A percentile compares a stretch with the other conserved stretches of the same genome.
phyloP scores from a whole-genome alignment of 2,888 invertebrate genomes.

The Lissocephala sabroskyi region DNA sequence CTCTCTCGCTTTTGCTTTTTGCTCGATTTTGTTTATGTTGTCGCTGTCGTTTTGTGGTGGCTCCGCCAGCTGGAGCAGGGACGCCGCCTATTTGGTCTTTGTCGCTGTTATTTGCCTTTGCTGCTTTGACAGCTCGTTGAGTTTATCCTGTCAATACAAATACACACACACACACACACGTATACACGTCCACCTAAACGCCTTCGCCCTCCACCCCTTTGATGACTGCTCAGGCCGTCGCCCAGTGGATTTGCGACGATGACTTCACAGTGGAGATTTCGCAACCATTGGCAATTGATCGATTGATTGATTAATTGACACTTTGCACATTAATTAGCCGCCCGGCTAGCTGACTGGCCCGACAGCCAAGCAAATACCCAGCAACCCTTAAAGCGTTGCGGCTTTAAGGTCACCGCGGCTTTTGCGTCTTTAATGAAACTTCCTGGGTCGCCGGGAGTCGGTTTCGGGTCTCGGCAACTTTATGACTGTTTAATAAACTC shows the following conservation, averaged over 20 bases:
- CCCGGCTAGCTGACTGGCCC: constrained; percentile 15
- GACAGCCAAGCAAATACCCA: constrained; percentile 14
- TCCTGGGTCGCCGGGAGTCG: too few species aligned
- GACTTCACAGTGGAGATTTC: constrained; percentile 14
- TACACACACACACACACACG: constrained; percentile 13
- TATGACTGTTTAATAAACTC: constrained; percentile 55
- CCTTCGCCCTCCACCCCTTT: constrained; percentile 10
- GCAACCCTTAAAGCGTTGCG: constrained; percentile 19
- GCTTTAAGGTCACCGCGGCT: too few species aligned
- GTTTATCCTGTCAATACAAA: constrained; percentile 57
- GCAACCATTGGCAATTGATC: constrained; percentile 38
- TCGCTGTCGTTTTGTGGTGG: constrained; percentile 5
- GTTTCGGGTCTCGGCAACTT: constrained; percentile 40
- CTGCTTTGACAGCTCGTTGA: constrained; percentile 58
- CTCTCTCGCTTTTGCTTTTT: constrained; percentile 4
- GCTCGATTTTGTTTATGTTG: constrained; percentile 26
- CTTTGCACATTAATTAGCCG: constrained; percentile 64
- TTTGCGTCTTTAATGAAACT: too few species aligned
- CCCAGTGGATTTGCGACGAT: constrained; percentile 34
- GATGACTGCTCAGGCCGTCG: constrained; percentile 22
- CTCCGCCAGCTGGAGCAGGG: too few species aligned
- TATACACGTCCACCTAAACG: constrained; percentile 9
- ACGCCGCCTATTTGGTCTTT: constrained; percentile 31
- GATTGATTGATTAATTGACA: constrained; percentile 68
- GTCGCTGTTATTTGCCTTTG: constrained; percentile 51